Evolutionary conservation across 2,888 invertebrate species (phyloP).

Genomic region (Cephus rjabovi): DNA sequence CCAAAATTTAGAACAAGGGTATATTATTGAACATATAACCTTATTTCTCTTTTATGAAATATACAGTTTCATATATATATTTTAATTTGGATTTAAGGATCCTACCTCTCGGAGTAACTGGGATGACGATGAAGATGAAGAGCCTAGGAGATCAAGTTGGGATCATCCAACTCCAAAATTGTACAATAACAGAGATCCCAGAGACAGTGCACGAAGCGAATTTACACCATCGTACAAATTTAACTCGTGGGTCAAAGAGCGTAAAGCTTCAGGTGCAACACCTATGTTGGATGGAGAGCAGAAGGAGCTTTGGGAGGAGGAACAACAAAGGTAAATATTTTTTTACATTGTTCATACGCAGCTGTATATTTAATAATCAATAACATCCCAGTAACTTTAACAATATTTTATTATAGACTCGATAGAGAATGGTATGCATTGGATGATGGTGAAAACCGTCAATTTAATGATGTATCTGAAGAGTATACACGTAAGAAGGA

Average conservation of each 20-base stretch:
- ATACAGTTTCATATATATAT: neutral
- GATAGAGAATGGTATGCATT: slow-evolving; percentile 98
- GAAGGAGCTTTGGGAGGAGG: slow-evolving; percentile 88
- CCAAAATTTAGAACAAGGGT: slow-evolving; percentile 74
- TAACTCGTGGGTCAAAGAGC: slow-evolving; percentile 81
- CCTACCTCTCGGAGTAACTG: slow-evolving; percentile 78
- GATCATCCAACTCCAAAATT: slow-evolving; percentile 90
- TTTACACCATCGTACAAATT: slow-evolving; percentile 91
- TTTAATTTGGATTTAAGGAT: slow-evolving; percentile 51
- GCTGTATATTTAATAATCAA: neutral
- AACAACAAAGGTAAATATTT: slow-evolving; percentile 73
- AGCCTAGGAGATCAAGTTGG: slow-evolving; percentile 84
- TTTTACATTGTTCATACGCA: neutral
- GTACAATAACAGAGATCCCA: slow-evolving; percentile 59
- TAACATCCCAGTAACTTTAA: neutral
- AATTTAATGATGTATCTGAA: slow-evolving; percentile 88
- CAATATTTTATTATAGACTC: slow-evolving; percentile 67
- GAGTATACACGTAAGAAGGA: slow-evolving; percentile 96
- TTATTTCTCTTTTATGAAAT: slow-evolving; percentile 8
- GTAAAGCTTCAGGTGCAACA: slow-evolving; percentile 76
- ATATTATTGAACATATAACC: slow-evolving; percentile 24
- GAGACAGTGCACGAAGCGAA: slow-evolving; percentile 67
- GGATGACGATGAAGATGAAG: slow-evolving; percentile 76
- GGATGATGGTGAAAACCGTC: slow-evolving; percentile 95
- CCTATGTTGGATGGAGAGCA: slow-evolving; percentile 73